A percentile compares a stretch with the other conserved stretches of the same genome.
Conservation (phyloP, 2,113 vertebrate genomes). For the Mirounga angustirostris region DNA sequence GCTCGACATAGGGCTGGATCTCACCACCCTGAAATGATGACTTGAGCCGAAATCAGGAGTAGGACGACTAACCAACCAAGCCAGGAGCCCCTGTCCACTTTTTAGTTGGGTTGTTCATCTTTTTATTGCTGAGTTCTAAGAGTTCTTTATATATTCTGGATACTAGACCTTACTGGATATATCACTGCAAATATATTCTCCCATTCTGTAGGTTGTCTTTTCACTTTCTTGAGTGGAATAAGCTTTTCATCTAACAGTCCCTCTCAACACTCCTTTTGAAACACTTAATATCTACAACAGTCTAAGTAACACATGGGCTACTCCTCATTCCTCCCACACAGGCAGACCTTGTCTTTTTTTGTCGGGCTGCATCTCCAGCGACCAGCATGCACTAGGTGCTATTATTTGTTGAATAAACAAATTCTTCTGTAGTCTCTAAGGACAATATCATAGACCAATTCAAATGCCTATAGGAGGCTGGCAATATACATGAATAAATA, state of each 20-base stretch:
- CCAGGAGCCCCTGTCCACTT: neutral
- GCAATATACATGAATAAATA: neutral
- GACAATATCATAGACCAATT: neutral
- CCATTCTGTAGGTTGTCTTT: neutral
- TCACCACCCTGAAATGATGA: neutral
- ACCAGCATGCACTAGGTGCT: neutral
- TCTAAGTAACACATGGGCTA: neutral
- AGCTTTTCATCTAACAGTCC: neutral
- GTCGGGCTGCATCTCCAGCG: neutral
- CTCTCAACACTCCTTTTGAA: neutral
- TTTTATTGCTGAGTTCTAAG: neutral
- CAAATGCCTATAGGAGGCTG: neutral
- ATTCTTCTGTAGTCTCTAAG: neutral
- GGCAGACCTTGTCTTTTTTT: neutral
- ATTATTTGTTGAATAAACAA: constrained; percentile 14
- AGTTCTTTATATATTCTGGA: neutral
- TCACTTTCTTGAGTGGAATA: neutral
- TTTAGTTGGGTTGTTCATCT: neutral
- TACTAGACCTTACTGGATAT: neutral
- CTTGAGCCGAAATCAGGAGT: neutral
- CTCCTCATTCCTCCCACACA: neutral
- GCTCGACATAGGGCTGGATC: neutral
- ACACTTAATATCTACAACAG: neutral
- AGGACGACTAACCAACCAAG: neutral
- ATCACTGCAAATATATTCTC: constrained; percentile 29